phyloP scores from a whole-genome alignment of 2,797 vertebrate genomes.

The Aeoliscus strigatus region DNA sequence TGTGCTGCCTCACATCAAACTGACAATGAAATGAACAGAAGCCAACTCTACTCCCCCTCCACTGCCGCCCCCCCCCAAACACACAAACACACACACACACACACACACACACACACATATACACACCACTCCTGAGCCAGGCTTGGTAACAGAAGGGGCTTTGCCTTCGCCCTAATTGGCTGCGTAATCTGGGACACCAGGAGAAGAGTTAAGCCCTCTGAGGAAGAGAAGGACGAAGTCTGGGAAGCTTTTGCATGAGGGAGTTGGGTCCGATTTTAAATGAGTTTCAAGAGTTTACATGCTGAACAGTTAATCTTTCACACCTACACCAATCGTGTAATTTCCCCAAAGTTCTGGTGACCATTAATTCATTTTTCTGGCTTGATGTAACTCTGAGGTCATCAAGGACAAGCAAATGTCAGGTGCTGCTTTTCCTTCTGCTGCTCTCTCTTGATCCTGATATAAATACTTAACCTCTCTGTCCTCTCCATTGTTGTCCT shows the following conservation, averaged over 20 bases:
- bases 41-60: no score
- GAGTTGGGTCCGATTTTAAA: conserved; percentile 25
- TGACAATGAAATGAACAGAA: no score
- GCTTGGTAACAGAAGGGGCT: conserved; percentile 60
- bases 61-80: conserved; percentile 10
- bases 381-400: conserved; percentile 4
- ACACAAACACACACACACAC: conserved; percentile 13
- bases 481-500: conserved; percentile 1
- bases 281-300: background rate
- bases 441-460: background rate
- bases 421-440: conserved; percentile 1
- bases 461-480: background rate
- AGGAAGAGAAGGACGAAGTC: conserved; percentile 30
- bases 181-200: conserved; percentile 62
- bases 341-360: background rate
- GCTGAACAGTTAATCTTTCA: background rate
- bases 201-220: conserved; percentile 51
- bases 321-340: background rate
- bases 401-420: background rate
- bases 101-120: conserved; percentile 3
- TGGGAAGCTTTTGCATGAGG: conserved; percentile 16
- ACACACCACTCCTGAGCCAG: conserved; percentile 12
- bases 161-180: conserved; percentile 69
- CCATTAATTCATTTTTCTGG: background rate
- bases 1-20: conserved; percentile 15